Percentiles rank a stretch among this genome's conserved stretches.
Conservation (phyloP, 2,888 invertebrate genomes). For the Protophormia terraenovae region DNA sequence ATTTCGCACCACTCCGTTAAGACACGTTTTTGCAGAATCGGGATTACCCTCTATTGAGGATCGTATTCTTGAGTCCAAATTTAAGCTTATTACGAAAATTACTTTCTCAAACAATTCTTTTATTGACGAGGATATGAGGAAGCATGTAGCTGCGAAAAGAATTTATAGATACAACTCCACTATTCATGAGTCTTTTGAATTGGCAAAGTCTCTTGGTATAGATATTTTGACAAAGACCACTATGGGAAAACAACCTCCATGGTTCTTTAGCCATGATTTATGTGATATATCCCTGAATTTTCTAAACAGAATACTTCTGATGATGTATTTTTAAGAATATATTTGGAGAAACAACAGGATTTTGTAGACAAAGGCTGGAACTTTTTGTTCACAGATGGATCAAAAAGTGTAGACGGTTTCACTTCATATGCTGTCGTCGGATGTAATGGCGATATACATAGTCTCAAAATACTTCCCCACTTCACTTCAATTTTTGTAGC, state of each 20-base stretch:
- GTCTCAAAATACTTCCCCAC: background rate
- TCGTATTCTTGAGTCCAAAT: background rate
- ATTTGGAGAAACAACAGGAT: background rate
- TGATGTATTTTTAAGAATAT: background rate
- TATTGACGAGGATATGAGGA: background rate
- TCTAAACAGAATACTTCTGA: background rate
- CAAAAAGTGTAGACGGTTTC: background rate
- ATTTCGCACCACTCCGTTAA: background rate
- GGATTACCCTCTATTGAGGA: background rate
- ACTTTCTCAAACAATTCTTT: background rate
- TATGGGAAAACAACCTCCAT: too few relatives aligned
- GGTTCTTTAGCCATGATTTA: too few relatives aligned
- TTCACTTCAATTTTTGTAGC: constrained; percentile 5
- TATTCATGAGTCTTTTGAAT: background rate
- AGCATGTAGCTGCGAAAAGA: background rate
- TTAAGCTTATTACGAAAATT: background rate
- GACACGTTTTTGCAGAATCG: background rate
- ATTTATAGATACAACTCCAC: background rate
- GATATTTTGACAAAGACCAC: background rate
- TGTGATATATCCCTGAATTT: background rate
- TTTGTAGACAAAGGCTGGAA: background rate
- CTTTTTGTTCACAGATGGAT: constrained; percentile 1
- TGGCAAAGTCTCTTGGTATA: background rate
- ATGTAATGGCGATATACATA: background rate
- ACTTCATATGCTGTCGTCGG: background rate